These are phyloP conservation scores for Caenorhabditis becei DNA, from an alignment of 2,888 invertebrate genomes.

Conservation along the genomic window DNA sequence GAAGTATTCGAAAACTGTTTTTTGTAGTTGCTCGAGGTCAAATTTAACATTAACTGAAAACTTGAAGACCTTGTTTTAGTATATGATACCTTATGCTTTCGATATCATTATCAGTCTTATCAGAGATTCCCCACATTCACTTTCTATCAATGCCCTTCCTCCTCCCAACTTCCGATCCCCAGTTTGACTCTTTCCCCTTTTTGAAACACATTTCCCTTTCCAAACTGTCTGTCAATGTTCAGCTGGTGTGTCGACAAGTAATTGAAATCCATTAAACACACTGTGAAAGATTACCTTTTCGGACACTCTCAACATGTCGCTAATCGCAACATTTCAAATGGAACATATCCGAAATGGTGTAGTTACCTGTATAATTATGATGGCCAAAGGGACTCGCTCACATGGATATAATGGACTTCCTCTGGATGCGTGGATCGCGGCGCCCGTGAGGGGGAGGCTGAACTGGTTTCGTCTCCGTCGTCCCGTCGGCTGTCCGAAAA, in stretches of 20 bases:
- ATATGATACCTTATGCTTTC: no score
- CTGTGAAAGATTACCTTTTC: constrained; percentile 44
- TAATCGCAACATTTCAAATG: constrained; percentile 65
- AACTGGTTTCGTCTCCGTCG: constrained; percentile 58
- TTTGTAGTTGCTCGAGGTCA: no score
- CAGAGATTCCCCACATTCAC: no score
- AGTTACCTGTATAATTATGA: constrained; percentile 63
- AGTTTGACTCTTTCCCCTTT: not conserved
- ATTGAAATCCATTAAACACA: constrained; percentile 66
- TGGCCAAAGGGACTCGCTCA: constrained; percentile 34
- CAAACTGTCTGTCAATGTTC: constrained; percentile 37
- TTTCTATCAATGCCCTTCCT: not conserved
- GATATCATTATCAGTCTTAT: no score
- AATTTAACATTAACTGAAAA: no score
- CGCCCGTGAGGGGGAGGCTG: constrained; percentile 9
- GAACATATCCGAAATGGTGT: constrained; percentile 65
- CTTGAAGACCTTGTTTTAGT: no score
- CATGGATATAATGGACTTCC: constrained; percentile 60
- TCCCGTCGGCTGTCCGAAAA: not conserved
- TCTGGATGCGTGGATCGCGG: constrained; percentile 21
- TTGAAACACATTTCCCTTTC: constrained; percentile 6
- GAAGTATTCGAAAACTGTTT: not conserved
- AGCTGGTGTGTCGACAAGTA: constrained; percentile 38
- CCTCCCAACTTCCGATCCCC: not conserved
- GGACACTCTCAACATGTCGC: constrained; percentile 35